Evolutionary conservation across 2,888 invertebrate genomes (phyloP).

Genomic region (Polydrusus tereticollis): DNA sequence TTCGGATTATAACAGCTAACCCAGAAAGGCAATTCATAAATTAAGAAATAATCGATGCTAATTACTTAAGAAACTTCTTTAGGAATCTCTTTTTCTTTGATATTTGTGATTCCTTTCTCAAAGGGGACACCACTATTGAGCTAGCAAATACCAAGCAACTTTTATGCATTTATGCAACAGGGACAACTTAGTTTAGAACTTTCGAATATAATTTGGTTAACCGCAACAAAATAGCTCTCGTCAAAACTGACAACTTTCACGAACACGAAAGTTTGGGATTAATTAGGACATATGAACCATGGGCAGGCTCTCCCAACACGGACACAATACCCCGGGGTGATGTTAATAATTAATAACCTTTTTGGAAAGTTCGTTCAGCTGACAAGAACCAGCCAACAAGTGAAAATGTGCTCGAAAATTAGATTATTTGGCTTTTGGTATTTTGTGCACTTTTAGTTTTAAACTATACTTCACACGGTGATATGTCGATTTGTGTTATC

Average conservation of each 20-base stretch:
- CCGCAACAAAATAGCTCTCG: conserved; percentile 8
- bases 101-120: too few relatives aligned
- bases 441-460: background rate
- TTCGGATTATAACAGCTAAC: too few relatives aligned
- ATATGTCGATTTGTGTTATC: too few relatives aligned
- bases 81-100: too few relatives aligned
- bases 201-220: background rate
- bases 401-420: background rate
- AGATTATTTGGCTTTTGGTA: background rate
- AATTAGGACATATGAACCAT: conserved; percentile 17
- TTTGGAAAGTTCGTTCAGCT: background rate
- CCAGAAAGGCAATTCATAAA: too few relatives aligned
- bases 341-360: conserved; percentile 13
- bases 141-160: background rate
- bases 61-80: too few relatives aligned
- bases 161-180: background rate
- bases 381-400: background rate
- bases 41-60: too few relatives aligned
- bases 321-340: background rate
- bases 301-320: background rate
- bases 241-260: conserved; percentile 28
- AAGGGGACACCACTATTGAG: too few relatives aligned
- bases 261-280: conserved; percentile 20
- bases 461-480: background rate
- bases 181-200: background rate